Conservation (phyloP, 1,140 invertebrate genomes). For the Marisa cornuarietis region DNA sequence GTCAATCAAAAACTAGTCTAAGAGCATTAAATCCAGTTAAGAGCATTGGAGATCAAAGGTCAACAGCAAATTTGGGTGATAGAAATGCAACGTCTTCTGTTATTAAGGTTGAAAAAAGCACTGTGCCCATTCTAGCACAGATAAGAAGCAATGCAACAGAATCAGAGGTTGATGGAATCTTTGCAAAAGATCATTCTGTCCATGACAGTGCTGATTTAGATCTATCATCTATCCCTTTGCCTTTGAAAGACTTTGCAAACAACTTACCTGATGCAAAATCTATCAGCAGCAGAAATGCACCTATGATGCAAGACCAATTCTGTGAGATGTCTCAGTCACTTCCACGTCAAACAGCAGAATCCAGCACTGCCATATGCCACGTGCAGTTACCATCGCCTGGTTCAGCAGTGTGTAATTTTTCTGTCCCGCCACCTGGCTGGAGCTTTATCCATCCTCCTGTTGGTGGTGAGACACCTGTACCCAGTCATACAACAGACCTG, state of each 20-base stretch:
- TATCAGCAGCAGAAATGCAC: not conserved
- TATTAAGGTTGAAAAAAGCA: not conserved
- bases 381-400: not conserved
- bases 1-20: not conserved
- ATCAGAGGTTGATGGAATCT: not conserved
- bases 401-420: not conserved
- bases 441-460: not conserved
- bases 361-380: no score
- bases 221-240: not conserved
- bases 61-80: conserved; percentile 3
- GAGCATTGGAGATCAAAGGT: not conserved
- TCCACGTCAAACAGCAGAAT: no score
- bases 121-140: conserved; percentile 5
- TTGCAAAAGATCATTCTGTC: not conserved
- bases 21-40: not conserved
- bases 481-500: no score
- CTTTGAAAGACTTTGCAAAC: not conserved
- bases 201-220: not conserved
- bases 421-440: conserved; percentile 4
- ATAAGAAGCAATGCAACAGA: not conserved
- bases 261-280: not conserved
- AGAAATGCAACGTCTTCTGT: not conserved
- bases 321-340: no score
- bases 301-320: no score
- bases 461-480: no score